A percentile compares a stretch with the other conserved stretches of the same genome.
Evolutionary conservation across 2,888 invertebrate genomes (phyloP).

Genomic region (Synanthedon tipuliformis): DNA sequence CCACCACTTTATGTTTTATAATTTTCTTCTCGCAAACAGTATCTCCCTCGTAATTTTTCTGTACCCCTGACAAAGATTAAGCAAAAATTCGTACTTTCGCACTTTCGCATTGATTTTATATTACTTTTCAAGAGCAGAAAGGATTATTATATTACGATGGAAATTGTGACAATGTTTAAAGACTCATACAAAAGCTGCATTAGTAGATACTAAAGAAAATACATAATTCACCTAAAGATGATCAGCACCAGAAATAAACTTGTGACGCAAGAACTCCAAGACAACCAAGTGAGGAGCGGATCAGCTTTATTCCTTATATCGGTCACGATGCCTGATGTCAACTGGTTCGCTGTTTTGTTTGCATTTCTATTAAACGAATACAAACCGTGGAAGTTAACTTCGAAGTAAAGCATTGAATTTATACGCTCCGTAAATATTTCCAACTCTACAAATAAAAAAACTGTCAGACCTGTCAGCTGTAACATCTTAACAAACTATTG

Average conservation of each 20-base stretch:
- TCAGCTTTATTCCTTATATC: slow-evolving; percentile 73
- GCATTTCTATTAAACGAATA: slow-evolving; percentile 38
- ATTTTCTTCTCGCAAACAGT: too few relatives aligned
- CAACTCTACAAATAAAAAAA: slow-evolving; percentile 44
- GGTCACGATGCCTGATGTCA: slow-evolving; percentile 71
- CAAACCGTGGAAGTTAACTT: slow-evolving; percentile 34
- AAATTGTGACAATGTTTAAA: too few relatives aligned
- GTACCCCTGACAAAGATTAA: too few relatives aligned
- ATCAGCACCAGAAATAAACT: slow-evolving; percentile 74
- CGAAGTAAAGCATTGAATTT: slow-evolving; percentile 25
- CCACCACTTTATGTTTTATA: too few relatives aligned
- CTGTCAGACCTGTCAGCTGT: slow-evolving; percentile 42
- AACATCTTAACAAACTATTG: too few relatives aligned
- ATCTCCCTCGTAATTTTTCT: too few relatives aligned
- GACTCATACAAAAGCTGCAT: too few relatives aligned
- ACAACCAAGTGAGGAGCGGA: slow-evolving; percentile 70
- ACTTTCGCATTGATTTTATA: too few relatives aligned
- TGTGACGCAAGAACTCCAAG: slow-evolving; percentile 73
- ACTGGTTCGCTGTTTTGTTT: slow-evolving; percentile 37
- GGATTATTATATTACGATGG: too few relatives aligned
- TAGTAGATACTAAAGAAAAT: too few relatives aligned
- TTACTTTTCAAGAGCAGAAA: too few relatives aligned
- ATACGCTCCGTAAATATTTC: slow-evolving; percentile 30
- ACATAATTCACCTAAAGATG: slow-evolving; percentile 61
- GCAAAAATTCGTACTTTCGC: too few relatives aligned